phyloP scores from a whole-genome alignment of 2,888 invertebrate genomes.

The Rhagium mordax region DNA sequence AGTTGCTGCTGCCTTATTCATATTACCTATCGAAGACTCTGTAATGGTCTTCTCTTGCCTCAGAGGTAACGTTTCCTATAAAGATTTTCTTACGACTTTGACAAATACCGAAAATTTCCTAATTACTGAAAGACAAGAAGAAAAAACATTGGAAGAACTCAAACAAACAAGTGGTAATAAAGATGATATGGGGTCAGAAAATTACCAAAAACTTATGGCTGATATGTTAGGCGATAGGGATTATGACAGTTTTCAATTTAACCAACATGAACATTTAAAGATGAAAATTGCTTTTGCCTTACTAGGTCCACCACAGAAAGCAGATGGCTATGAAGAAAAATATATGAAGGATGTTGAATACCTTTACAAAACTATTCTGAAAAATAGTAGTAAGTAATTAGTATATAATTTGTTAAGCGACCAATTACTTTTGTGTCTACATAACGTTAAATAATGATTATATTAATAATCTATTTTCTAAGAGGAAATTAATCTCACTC shows the following conservation, averaged over 20 bases:
- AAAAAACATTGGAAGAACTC: slow-evolving; percentile 43
- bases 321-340: slow-evolving; percentile 63
- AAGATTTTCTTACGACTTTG: slow-evolving; percentile 49
- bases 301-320: slow-evolving; percentile 71
- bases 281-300: slow-evolving; percentile 75
- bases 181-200: slow-evolving; percentile 56
- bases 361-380: slow-evolving; percentile 57
- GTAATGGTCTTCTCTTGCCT: slow-evolving; percentile 14
- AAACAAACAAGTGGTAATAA: slow-evolving; percentile 36
- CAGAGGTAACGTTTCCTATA: slow-evolving; percentile 46
- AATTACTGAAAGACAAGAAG: slow-evolving; percentile 46
- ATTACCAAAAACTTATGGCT: slow-evolving; percentile 74
- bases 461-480: too few species aligned
- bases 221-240: slow-evolving; percentile 75
- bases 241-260: slow-evolving; percentile 72
- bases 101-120: slow-evolving; percentile 48
- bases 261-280: slow-evolving; percentile 71
- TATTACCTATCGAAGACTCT: slow-evolving; percentile 50
- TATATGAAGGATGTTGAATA: slow-evolving; percentile 54
- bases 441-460: too few species aligned
- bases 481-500: too few species aligned
- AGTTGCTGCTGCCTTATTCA: slow-evolving; percentile 48
- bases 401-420: neutral
- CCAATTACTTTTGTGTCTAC: too few species aligned
- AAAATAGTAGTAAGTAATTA: slow-evolving; percentile 56